Evolutionary conservation across 2,113 vertebrate genomes (phyloP), one percentile per base, ranked within the genome.

Genomic region (Pteruthius melanotis): DNA sequence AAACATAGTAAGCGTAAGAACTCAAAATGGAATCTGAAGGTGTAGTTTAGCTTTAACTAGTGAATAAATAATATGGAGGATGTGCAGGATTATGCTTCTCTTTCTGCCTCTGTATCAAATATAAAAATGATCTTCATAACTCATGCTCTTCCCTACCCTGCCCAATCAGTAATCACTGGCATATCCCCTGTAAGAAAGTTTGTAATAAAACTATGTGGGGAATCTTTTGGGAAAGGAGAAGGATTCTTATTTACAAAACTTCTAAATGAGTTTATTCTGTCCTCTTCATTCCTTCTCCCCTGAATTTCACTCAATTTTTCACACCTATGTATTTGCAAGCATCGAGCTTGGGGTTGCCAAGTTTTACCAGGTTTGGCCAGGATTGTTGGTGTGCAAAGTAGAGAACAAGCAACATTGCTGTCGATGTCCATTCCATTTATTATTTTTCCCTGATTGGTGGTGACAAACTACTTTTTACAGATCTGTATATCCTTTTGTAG

Each of bases 41-140:
- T 74, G 10, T 65, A 78, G 37, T 66, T 82, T 49, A 82, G 10
- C 54, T 77, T 63, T 63, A 84, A 27, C 8, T 40, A 60, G 5
- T 40, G 28, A 85, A 63, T 40, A 81, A 82, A 70, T 19, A 53
- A 49, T 40, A 47, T 50, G 52, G 72, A 75, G 19, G 14, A 24
- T 75, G 27, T 52, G 18, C 30, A 47, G 0, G 0, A 18, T 27
- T 56, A 11, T 52, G 15, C 17, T 56, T 65, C 30, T 75, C 5
- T 83, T 71, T 91, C 63, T 84, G 27, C 6, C 5, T 78, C 44
- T 71, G 7, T 68, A 33, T 69, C 3, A 74, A 61, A 5, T 60
- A 33, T 52, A 49, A 70, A 74, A 81, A 31, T 9, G 0, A 33
- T 35, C 9, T 3, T 77, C 31, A 54, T 65, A 87, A 69, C 11